Base-by-base conservation (phyloP, 2,113 vertebrate species). In the Daubentonia madagascariensis region DNA sequence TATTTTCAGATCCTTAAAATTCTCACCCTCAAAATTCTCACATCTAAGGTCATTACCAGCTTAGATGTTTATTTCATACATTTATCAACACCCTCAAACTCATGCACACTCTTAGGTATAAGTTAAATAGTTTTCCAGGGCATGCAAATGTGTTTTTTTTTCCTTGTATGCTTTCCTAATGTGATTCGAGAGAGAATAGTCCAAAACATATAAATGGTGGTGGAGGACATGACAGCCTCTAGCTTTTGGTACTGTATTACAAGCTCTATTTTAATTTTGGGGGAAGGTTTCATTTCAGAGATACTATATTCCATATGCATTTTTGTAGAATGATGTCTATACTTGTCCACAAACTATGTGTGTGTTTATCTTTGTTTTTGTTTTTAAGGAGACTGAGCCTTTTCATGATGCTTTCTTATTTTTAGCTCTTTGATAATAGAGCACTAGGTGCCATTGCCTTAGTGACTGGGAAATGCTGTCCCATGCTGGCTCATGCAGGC, bases 1-100 rank as follows among this genome's bases (percentile, higher is more conserved):
- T 91, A 75, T 94, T 85, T 89, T 70, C 18, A 91, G 85, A 75
- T 11, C 6, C 67, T 94, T 88, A 72, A 89, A 78, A 52, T 89
- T 81, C 37, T 94, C 35, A 50, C 35, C 87, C 61, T 63, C 61
- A 63, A 63, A 63, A 63, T 63, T 63, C 61, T 30, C 28, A 30
- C 59, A 30, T 63, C 61, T 30, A 63, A 63, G 90, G 30, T 85
- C 30, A 57, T 92, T 92, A 70, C 43, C 2, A 35, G 8, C 35
- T 52, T 61, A 70, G 23, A 45, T 68, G 22, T 54, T 85, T 92
- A 57, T 95, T 93, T 89, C 50, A 20, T 6, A 95, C 45, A 54
- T 93, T 65, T 94, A 63, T 89, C n/a, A 45, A 59, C 17, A 83
- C 17, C 17, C 32, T 78, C 30, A 35, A 75, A 32, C n/a, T 88